These are phyloP conservation scores for Phenganax marumi DNA, from an alignment of 92 coral and sea anemone genomes.

Conservation along the genomic window DNA sequence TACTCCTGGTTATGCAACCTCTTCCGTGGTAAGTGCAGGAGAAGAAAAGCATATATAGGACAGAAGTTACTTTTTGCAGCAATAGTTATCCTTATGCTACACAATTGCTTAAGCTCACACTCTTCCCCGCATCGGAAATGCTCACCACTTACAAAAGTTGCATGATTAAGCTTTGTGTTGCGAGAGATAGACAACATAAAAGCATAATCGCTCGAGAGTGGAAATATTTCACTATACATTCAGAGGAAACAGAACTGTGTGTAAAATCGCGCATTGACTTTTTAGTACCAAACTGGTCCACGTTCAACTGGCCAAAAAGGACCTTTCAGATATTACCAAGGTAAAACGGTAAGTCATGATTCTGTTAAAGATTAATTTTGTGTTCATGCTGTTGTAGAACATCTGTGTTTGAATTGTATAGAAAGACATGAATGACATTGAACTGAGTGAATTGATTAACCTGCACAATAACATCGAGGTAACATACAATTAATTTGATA, in stretches of 20 bases:
- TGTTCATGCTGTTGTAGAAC: neutral
- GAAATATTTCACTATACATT: too few relatives aligned
- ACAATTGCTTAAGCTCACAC: too few relatives aligned
- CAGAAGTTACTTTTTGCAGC: neutral
- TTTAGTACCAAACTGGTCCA: neutral
- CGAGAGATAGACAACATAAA: too few relatives aligned
- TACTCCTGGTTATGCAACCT: neutral
- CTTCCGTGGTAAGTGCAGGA: constrained; percentile 8
- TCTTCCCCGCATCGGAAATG: too few relatives aligned
- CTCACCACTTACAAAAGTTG: too few relatives aligned
- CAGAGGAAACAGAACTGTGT: too few relatives aligned
- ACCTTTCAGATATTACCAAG: constrained; percentile 27
- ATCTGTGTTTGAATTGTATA: neutral
- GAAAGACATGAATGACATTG: constrained; percentile 25
- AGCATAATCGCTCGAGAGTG: too few relatives aligned
- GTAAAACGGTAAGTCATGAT: constrained; percentile 19
- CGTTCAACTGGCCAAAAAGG: constrained; percentile 22
- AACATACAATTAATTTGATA: neutral
- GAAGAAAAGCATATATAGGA: neutral
- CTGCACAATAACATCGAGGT: neutral
- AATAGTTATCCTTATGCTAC: too few relatives aligned
- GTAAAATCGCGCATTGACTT: neutral
- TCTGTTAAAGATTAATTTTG: neutral
- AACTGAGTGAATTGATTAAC: neutral
- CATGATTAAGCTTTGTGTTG: too few relatives aligned